Evolutionary conservation across 2,888 invertebrate genomes (phyloP).

Genomic region (Perdita meconis): DNA sequence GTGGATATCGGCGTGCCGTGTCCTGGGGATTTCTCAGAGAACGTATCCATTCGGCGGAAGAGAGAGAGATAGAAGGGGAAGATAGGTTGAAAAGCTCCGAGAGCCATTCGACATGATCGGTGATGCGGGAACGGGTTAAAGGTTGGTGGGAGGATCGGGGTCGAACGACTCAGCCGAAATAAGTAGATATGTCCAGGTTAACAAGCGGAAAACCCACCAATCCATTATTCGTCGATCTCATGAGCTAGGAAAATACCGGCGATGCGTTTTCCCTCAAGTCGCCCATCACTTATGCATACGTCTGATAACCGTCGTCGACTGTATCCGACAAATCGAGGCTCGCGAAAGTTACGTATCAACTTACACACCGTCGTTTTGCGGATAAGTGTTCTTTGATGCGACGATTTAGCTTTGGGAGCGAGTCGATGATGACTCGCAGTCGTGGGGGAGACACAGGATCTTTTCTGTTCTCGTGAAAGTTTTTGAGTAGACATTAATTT

Average conservation of each 20-base stretch:
- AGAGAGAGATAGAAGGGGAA: background rate
- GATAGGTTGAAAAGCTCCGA: conserved; percentile 52
- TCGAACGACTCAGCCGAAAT: conserved; percentile 23
- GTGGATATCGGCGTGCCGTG: conserved; percentile 51
- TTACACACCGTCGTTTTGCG: conserved; percentile 29
- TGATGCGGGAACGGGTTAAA: background rate
- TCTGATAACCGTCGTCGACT: conserved; percentile 10
- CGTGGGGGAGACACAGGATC: background rate
- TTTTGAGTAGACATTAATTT: too few species aligned
- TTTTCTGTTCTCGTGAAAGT: too few species aligned
- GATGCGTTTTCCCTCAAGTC: conserved; percentile 19
- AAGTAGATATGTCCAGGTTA: conserved; percentile 21
- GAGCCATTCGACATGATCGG: conserved; percentile 13
- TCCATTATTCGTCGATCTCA: conserved; percentile 48
- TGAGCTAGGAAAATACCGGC: conserved; percentile 30
- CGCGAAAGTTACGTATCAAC: conserved; percentile 32
- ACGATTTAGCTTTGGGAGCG: background rate
- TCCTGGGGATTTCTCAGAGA: conserved; percentile 57
- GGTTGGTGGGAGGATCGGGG: background rate
- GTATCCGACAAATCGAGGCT: background rate
- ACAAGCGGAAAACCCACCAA: conserved; percentile 33
- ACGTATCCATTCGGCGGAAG: conserved; percentile 37
- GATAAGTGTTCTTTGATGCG: background rate
- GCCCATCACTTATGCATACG: conserved; percentile 43
- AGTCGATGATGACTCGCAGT: background rate